These are phyloP conservation scores for Keiferia lycopersicella DNA, from an alignment of 2,888 invertebrate species.

Conservation along the genomic window DNA sequence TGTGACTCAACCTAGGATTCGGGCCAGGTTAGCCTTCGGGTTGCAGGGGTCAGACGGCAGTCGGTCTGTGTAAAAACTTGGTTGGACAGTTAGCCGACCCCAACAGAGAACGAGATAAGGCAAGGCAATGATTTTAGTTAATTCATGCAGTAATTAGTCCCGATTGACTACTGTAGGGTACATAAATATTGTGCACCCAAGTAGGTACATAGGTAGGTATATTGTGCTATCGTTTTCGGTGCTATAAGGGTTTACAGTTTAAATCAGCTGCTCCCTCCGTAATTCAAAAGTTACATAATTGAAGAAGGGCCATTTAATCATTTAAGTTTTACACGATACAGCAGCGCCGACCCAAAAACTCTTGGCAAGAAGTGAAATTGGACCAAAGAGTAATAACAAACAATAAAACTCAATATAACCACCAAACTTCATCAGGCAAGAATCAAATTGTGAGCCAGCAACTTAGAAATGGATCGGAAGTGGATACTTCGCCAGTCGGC, in stretches of 20 bases:
- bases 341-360: not conserved
- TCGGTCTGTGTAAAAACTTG: no score
- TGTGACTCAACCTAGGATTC: no score
- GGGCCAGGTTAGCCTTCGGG: no score
- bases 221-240: not conserved
- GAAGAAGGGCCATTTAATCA: not conserved
- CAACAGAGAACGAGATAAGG: no score
- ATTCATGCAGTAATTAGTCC: no score
- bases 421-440: conserved; percentile 5
- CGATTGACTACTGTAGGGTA: no score
- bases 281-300: conserved; percentile 1
- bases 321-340: not conserved
- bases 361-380: conserved; percentile 4
- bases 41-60: no score
- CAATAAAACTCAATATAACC: conserved; percentile 13
- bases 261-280: not conserved
- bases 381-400: conserved; percentile 3
- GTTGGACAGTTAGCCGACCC: no score
- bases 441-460: conserved; percentile 1
- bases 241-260: not conserved
- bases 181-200: no score
- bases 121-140: no score
- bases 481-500: conserved; percentile 7
- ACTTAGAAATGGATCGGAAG: conserved; percentile 19
- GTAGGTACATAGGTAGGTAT: no score